Conservation (phyloP, 2,113 vertebrate species). For the Alces alces region DNA sequence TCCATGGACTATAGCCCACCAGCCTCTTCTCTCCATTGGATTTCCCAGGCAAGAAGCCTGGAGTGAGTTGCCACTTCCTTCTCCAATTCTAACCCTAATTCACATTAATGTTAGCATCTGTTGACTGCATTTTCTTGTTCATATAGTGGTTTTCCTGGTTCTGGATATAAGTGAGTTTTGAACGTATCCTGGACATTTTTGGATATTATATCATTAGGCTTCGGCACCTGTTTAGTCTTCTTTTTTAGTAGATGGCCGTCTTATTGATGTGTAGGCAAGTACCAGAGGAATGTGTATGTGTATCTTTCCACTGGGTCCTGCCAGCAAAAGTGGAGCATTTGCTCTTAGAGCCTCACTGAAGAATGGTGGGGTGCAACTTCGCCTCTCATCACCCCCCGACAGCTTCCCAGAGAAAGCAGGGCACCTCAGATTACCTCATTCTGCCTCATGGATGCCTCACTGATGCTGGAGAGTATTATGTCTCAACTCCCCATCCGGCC, state of each 20-base stretch:
- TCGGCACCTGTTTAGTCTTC: not conserved
- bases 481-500: not conserved
- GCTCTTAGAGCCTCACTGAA: not conserved
- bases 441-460: not conserved
- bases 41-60: not conserved
- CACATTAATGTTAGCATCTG: not conserved
- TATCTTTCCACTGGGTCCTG: not conserved
- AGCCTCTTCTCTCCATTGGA: not conserved
- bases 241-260: not conserved
- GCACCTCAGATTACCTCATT: not conserved
- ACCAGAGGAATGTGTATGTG: too few relatives aligned
- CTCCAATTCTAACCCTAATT: not conserved
- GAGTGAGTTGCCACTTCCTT: not conserved
- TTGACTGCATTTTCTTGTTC: not conserved
- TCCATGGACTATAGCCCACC: not conserved
- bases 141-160: not conserved
- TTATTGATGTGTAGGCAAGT: not conserved
- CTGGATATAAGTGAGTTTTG: not conserved
- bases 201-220: not conserved
- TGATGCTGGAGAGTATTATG: not conserved
- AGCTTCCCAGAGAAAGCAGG: not conserved
- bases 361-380: not conserved
- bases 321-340: not conserved
- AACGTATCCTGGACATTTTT: not conserved
- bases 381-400: not conserved